Evolutionary conservation across 2,888 invertebrate species (phyloP).

Genomic region (Cyaniris semiargus): DNA sequence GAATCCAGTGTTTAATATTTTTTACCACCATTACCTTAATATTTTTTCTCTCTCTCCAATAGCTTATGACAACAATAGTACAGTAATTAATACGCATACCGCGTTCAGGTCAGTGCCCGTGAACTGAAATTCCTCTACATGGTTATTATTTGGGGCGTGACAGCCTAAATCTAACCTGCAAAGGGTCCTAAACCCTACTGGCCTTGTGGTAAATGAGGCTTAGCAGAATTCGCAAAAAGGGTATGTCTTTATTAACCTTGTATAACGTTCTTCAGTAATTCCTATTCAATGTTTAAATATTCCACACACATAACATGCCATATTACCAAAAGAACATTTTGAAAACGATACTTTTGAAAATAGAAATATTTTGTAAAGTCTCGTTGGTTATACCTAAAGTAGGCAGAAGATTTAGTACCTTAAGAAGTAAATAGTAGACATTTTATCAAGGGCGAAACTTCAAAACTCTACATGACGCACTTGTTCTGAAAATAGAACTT

Average conservation of each 20-base stretch:
- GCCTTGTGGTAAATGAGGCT: slow-evolving; percentile 9
- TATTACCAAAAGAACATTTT: too few species aligned
- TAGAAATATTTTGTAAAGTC: too few species aligned
- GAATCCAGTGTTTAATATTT: neutral
- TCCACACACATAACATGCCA: too few species aligned
- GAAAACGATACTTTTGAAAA: too few species aligned
- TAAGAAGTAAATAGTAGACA: too few species aligned
- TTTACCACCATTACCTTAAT: neutral
- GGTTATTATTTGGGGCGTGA: slow-evolving; percentile 61
- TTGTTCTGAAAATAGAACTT: neutral
- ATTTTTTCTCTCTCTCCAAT: neutral
- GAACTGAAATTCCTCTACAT: slow-evolving; percentile 68
- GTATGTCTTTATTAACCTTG: too few species aligned
- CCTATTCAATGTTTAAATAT: too few species aligned
- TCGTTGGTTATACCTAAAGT: too few species aligned
- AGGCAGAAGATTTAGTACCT: too few species aligned
- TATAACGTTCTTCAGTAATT: too few species aligned
- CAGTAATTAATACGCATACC: slow-evolving; percentile 13
- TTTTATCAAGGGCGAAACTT: too few species aligned
- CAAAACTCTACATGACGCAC: neutral
- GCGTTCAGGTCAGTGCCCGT: slow-evolving; percentile 71
- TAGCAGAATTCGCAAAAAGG: neutral
- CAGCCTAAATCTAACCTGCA: slow-evolving; percentile 37
- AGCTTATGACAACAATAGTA: neutral
- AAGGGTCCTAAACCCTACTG: slow-evolving; percentile 28